Percentiles rank a stretch among this genome's conserved stretches.
phyloP scores from a whole-genome alignment of 2,888 invertebrate genomes.

The Apantesis nais region DNA sequence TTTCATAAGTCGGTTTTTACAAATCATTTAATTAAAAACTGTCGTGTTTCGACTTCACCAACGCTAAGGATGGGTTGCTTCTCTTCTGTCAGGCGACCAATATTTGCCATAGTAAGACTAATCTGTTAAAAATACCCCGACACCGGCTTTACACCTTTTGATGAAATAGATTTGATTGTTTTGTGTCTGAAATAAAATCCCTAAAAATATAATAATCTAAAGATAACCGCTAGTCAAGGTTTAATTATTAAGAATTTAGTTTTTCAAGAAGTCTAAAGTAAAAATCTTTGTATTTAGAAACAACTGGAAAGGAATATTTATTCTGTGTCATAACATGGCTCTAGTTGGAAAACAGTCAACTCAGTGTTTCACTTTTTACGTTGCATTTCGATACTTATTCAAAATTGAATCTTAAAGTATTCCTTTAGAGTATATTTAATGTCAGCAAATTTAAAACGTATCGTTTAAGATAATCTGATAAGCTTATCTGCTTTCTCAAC shows the following conservation, averaged over 20 bases:
- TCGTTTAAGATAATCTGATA: slow-evolving; percentile 45
- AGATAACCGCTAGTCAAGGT: no score
- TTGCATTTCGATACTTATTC: slow-evolving; percentile 13
- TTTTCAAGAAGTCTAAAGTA: neutral
- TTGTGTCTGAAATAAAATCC: no score
- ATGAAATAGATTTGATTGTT: no score
- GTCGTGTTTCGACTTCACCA: no score
- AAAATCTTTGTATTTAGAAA: neutral
- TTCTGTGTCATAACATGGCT: slow-evolving; percentile 12
- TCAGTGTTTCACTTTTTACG: slow-evolving; percentile 21
- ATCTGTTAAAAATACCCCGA: no score
- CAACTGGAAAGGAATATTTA: neutral
- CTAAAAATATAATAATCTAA: no score
- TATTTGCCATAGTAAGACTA: no score
- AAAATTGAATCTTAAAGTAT: slow-evolving; percentile 16
- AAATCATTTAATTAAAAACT: no score
- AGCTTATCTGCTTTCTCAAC: slow-evolving; percentile 38
- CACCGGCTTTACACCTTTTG: no score
- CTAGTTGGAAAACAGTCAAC: slow-evolving; percentile 26
- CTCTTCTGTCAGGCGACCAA: no score
- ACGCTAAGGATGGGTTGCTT: no score
- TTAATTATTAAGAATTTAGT: neutral
- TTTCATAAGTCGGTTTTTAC: no score
- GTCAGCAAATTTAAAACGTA: neutral
- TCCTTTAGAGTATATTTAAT: slow-evolving; percentile 6